phyloP scores from a whole-genome alignment of 1,140 invertebrate genomes.

The Heliconius nattereri region DNA sequence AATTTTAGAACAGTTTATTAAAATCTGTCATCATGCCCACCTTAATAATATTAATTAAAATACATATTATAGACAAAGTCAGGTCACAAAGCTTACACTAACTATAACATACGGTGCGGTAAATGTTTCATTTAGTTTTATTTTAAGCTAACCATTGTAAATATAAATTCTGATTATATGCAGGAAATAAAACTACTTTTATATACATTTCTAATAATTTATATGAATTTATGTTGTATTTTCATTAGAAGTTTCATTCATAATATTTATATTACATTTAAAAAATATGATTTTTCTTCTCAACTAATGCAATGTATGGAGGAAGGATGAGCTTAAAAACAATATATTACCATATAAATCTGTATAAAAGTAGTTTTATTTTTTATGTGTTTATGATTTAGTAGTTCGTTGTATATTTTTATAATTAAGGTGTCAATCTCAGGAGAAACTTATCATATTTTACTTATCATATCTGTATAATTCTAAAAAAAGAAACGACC shows the following conservation, averaged over 20 bases:
- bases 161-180: not conserved
- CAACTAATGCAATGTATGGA: no score
- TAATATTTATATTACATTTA: no score
- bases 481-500: no score
- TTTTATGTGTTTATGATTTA: not conserved
- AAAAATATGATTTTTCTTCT: no score
- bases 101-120: not conserved
- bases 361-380: not conserved
- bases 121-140: not conserved
- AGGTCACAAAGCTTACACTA: constrained; percentile 2
- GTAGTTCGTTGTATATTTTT: constrained; percentile 11
- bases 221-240: no score
- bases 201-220: not conserved
- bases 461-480: no score
- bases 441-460: not conserved
- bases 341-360: not conserved
- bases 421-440: not conserved
- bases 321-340: not conserved
- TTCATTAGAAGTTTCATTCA: no score
- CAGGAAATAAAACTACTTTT: not conserved
- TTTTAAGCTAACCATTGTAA: not conserved
- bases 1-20: no score
- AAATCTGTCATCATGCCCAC: no score
- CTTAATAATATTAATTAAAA: not conserved
- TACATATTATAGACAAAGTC: not conserved